Evolutionary conservation across 92 coral and sea anemone genomes (phyloP).

Genomic region (Epizoanthus scotinus): DNA sequence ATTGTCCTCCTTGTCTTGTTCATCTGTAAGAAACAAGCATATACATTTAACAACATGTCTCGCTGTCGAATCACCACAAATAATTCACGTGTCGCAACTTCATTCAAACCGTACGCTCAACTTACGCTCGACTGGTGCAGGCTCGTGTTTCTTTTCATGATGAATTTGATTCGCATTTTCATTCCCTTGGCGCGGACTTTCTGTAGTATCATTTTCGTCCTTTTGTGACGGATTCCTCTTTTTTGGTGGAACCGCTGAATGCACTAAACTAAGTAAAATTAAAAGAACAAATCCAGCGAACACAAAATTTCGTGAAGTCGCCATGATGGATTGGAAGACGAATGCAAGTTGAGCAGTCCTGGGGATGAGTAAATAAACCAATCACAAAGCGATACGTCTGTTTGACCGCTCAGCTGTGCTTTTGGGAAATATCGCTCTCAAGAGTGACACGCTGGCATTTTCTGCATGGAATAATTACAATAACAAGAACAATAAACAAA

Average conservation of each 20-base stretch:
- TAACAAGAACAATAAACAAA: too few relatives aligned
- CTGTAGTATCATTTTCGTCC: too few relatives aligned
- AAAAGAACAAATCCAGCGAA: conserved; percentile 29
- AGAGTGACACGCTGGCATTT: conserved; percentile 44
- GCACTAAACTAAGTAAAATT: conserved; percentile 36
- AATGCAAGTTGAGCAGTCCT: conserved; percentile 41
- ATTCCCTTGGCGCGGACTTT: not conserved
- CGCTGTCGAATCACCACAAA: not conserved
- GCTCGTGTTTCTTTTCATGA: not conserved
- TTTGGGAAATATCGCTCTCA: conserved; percentile 10
- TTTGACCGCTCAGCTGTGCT: conserved; percentile 37
- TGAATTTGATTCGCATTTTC: not conserved
- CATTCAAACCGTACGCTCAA: not conserved
- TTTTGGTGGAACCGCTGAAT: not conserved
- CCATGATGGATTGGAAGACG: conserved; percentile 69
- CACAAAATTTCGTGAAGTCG: conserved; percentile 32
- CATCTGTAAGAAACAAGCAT: not conserved
- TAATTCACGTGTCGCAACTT: not conserved
- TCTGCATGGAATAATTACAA: not conserved
- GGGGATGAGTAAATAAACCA: conserved; percentile 62
- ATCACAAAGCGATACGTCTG: conserved; percentile 74
- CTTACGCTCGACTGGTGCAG: not conserved
- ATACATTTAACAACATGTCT: not conserved
- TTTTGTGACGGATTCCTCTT: not conserved
- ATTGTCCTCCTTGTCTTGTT: not conserved